Base-by-base conservation (phyloP, 1,140 invertebrate species). In the Zaprionus vittiger region DNA sequence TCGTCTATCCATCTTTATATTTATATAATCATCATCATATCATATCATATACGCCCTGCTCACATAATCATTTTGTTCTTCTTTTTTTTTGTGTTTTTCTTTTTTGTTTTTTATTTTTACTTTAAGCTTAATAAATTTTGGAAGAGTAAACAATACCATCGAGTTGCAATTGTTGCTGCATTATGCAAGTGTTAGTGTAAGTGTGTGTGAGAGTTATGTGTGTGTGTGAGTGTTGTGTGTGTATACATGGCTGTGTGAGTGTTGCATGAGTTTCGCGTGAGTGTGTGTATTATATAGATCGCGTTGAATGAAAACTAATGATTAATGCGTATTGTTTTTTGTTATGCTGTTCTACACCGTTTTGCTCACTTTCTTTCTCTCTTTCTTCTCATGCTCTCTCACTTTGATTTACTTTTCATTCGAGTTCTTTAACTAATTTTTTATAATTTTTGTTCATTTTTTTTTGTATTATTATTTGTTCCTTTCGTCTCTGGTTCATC, bases 61-160 rank as follows among this genome's bases (percentile, higher is more conserved):
- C 41, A 61, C 66, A 66, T 67, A 81, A 59, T 71, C 73, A 49
- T 80, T 77, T 65, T 59, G 77, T 63, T 56, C 52, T 62, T n/a
- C n/a, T 63, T 66, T 80, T 61, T 57, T 63, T 71, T 70, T 71
- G n/a, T 28, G 6, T 69, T 69, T 73, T 37, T 34, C 49, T 20
- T 68, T 52, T 69, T 37, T 34, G n/a, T 31, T 64, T 71, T 71
- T 65, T 37, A 47, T 24, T 55, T 69, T 81, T 89, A 81, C 67
- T 85, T 90, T 90, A 90, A 90, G 85, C 85, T 90, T 90, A 90
- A 90, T 90, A 73, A 90, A 90, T 91, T 90, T 90, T 90, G 85
- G 85, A 90, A 90, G 85, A 90, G 85, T 90, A 90, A 90, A 90
- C 85, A 90, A 90, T 90, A 90, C 85, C 85, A 90, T 90, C 86